Conservation (phyloP, 2,888 invertebrate genomes). For the Caenorhabditis afra region DNA sequence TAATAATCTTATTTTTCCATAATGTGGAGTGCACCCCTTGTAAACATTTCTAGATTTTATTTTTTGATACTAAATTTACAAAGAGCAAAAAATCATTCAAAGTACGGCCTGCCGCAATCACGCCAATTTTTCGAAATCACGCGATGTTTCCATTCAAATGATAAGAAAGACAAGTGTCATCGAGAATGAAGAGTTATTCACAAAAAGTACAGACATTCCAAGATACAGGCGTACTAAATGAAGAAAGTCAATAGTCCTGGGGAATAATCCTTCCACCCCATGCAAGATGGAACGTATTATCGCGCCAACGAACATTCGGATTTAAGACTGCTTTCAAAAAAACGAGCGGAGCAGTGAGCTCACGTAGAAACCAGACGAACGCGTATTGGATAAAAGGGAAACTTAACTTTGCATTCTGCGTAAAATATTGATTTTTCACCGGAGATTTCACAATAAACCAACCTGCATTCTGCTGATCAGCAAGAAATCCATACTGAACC, state of each 20-base stretch:
- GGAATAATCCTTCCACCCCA: constrained; percentile 88
- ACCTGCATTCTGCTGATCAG: constrained; percentile 91
- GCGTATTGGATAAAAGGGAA: constrained; percentile 96
- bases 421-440: constrained; percentile 28
- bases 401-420: constrained; percentile 86
- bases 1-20: too few relatives aligned
- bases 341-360: constrained; percentile 90
- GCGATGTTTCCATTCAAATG: too few relatives aligned
- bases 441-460: neutral
- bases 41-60: too few relatives aligned
- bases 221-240: neutral
- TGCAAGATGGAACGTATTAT: constrained; percentile 89
- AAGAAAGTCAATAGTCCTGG: neutral
- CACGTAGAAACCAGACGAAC: constrained; percentile 94
- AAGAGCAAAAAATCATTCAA: too few relatives aligned
- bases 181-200: too few relatives aligned
- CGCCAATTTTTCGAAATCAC: too few relatives aligned
- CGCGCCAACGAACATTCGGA: constrained; percentile 93
- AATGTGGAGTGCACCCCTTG: too few relatives aligned
- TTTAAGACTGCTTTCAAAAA: constrained; percentile 90
- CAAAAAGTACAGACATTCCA: neutral
- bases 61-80: too few relatives aligned
- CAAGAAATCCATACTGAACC: constrained; percentile 97
- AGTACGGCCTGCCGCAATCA: too few relatives aligned
- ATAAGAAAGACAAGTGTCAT: too few relatives aligned